These are phyloP conservation scores for Microplitis mediator DNA, from an alignment of 1,140 invertebrate genomes.

Conservation along the genomic window DNA sequence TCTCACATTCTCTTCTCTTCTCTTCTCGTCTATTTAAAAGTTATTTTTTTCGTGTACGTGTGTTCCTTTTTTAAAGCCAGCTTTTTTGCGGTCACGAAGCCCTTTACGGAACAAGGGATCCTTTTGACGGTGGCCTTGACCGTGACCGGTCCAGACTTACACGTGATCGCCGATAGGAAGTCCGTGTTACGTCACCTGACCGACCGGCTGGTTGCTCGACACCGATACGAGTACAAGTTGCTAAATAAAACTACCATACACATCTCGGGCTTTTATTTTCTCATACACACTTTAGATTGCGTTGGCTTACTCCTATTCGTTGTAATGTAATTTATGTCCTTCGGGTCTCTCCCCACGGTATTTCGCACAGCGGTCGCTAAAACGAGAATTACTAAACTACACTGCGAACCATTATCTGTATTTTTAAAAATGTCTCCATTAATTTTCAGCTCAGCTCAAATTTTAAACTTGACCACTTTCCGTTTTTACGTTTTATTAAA, in stretches of 20 bases:
- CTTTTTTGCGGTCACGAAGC: constrained; percentile 23
- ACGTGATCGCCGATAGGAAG: constrained; percentile 30
- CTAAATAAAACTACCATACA: neutral
- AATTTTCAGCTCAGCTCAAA: no score
- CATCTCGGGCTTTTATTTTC: neutral
- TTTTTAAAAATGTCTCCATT: no score
- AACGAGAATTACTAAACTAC: no score
- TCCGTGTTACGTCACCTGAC: constrained; percentile 26
- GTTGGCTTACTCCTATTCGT: no score
- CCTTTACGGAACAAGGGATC: constrained; percentile 26
- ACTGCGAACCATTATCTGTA: no score
- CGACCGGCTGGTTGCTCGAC: neutral
- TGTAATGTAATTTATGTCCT: neutral
- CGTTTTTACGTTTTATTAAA: no score
- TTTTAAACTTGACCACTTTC: no score
- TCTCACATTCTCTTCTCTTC: neutral
- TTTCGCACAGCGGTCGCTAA: constrained; percentile 6
- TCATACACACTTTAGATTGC: neutral
- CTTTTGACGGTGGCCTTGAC: constrained; percentile 30
- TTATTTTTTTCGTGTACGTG: neutral
- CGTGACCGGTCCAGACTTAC: constrained; percentile 24
- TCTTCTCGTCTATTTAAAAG: neutral
- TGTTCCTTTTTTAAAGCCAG: neutral
- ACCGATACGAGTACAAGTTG: neutral
- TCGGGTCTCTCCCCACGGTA: neutral